Evolutionary conservation across 2,888 invertebrate species (phyloP).

Genomic region (Trimorus sp.): DNA sequence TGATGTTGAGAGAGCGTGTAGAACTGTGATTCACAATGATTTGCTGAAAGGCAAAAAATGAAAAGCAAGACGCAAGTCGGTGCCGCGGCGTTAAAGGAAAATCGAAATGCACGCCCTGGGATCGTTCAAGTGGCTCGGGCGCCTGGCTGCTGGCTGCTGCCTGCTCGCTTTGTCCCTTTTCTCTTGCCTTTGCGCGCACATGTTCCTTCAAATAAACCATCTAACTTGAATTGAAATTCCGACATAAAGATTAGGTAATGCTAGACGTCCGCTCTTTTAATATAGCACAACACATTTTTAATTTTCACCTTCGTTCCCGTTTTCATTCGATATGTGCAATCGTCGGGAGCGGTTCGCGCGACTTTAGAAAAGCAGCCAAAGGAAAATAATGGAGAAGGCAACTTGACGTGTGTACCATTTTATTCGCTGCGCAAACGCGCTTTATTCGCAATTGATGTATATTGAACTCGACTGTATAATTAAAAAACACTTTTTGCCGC

Average conservation of each 20-base stretch:
- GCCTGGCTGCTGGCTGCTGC: slow-evolving; percentile 38
- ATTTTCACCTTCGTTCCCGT: slow-evolving; percentile 46
- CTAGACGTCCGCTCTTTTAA: slow-evolving; percentile 53
- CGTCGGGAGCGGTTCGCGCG: slow-evolving; percentile 42
- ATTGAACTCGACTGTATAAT: slow-evolving; percentile 10
- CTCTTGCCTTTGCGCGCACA: slow-evolving; percentile 61
- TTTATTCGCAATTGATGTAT: slow-evolving; percentile 26
- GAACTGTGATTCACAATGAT: slow-evolving; percentile 68
- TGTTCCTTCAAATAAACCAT: slow-evolving; percentile 64
- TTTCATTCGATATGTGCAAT: slow-evolving; percentile 52
- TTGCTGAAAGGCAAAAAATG: slow-evolving; percentile 65
- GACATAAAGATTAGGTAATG: slow-evolving; percentile 63
- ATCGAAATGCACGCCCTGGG: slow-evolving; percentile 66
- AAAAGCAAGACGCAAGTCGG: slow-evolving; percentile 60
- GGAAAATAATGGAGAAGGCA: slow-evolving; percentile 33
- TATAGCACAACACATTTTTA: slow-evolving; percentile 54
- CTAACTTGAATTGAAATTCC: slow-evolving; percentile 64
- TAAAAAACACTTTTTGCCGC: not conserved
- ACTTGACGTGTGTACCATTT: slow-evolving; percentile 34
- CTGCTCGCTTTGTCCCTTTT: slow-evolving; percentile 63
- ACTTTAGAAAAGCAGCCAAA: slow-evolving; percentile 24
- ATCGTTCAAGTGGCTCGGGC: slow-evolving; percentile 64
- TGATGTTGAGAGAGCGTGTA: slow-evolving; percentile 58
- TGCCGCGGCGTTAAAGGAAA: slow-evolving; percentile 65
- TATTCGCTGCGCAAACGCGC: slow-evolving; percentile 12